A percentile compares a stretch with the other conserved stretches of the same genome.
Evolutionary conservation across 2,113 vertebrate genomes (phyloP).

Genomic region (Alces alces): DNA sequence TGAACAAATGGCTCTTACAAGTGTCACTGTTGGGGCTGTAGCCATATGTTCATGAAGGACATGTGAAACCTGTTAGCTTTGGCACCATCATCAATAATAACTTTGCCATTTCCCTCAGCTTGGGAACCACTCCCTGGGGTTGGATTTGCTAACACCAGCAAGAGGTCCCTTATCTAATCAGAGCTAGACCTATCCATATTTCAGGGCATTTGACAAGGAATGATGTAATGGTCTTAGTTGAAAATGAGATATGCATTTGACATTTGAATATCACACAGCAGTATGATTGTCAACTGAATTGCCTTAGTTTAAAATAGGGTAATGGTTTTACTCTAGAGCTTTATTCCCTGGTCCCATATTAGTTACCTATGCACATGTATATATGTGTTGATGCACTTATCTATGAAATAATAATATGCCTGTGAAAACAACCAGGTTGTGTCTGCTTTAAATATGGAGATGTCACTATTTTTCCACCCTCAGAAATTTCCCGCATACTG

Average conservation of each 20-base stretch:
- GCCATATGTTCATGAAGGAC: slow-evolving; percentile 39
- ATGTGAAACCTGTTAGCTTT: slow-evolving; percentile 61
- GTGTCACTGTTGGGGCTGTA: neutral
- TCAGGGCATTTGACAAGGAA: slow-evolving; percentile 58
- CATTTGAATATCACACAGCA: slow-evolving; percentile 56
- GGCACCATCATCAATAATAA: slow-evolving; percentile 63
- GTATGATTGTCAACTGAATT: slow-evolving; percentile 53
- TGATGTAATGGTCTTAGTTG: slow-evolving; percentile 49
- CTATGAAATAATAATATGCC: slow-evolving; percentile 39
- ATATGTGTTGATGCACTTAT: slow-evolving; percentile 13
- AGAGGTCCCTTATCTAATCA: slow-evolving; percentile 67
- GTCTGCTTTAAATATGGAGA: slow-evolving; percentile 44
- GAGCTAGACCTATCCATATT: slow-evolving; percentile 48
- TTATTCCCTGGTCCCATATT: neutral
- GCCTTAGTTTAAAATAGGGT: slow-evolving; percentile 25
- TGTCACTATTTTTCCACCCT: slow-evolving; percentile 39
- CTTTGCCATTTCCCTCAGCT: slow-evolving; percentile 40
- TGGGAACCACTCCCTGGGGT: slow-evolving; percentile 40
- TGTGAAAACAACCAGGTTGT: slow-evolving; percentile 56
- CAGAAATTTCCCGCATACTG: slow-evolving; percentile 45
- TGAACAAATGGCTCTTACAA: slow-evolving; percentile 30
- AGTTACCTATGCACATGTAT: neutral
- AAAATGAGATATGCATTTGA: slow-evolving; percentile 56
- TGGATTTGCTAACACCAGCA: slow-evolving; percentile 54
- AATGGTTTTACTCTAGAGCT: neutral